Conservation (phyloP, 2,797 vertebrate species). For the Poecile montanus region DNA sequence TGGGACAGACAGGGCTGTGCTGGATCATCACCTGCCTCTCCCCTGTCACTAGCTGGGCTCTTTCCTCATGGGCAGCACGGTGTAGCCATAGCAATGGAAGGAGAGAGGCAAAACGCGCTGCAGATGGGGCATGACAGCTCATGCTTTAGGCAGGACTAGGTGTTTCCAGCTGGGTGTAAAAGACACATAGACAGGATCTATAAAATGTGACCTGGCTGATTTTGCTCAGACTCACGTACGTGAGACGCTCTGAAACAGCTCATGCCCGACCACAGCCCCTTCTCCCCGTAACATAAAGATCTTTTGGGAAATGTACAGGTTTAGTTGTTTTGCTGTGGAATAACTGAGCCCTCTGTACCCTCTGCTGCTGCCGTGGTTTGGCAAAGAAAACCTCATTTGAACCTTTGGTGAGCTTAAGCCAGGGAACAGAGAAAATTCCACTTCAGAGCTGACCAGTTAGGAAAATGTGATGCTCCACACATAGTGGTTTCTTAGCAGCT, state of each 20-base stretch:
- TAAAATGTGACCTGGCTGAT: conserved; percentile 6
- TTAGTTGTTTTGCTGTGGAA: conserved; percentile 48
- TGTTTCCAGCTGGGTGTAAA: conserved; percentile 18
- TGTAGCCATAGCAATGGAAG: neutral
- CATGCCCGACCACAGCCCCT: neutral
- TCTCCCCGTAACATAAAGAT: neutral
- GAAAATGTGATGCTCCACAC: conserved; percentile 61
- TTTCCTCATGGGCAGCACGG: fast-evolving
- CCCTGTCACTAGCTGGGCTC: neutral
- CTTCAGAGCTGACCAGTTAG: conserved; percentile 46
- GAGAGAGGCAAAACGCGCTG: neutral
- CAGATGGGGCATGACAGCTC: neutral
- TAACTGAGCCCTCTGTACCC: conserved; percentile 47
- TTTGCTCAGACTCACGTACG: neutral
- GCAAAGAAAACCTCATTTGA: conserved; percentile 20
- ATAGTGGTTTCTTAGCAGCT: conserved; percentile 50
- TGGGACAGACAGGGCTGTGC: neutral
- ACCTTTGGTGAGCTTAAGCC: conserved; percentile 38
- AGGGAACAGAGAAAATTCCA: conserved; percentile 66
- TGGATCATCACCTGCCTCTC: neutral
- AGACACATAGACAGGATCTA: neutral
- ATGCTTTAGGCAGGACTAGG: neutral
- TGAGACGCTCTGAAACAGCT: neutral
- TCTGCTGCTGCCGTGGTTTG: conserved; percentile 51
- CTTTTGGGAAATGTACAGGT: conserved; percentile 28